Conservation (phyloP, 2,113 vertebrate genomes). For the Onychostruthus taczanowskii region DNA sequence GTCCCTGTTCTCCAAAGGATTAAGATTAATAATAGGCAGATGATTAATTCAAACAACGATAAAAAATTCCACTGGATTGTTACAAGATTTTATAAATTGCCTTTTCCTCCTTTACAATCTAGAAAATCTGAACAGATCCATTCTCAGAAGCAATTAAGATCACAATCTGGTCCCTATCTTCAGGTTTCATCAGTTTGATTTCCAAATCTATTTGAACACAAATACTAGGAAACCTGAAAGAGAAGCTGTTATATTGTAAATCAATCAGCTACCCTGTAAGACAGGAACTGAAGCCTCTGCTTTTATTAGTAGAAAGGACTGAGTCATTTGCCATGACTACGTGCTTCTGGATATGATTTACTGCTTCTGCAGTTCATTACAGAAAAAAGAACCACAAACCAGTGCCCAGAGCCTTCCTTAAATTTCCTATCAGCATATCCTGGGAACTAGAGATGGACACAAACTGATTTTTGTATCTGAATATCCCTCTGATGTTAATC, state of each 20-base stretch:
- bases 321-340: constrained; percentile 48
- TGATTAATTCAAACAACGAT: constrained; percentile 25
- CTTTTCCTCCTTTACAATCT: constrained; percentile 13
- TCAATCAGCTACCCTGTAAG: constrained; percentile 50
- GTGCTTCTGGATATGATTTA: constrained; percentile 33
- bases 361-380: not conserved
- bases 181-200: constrained; percentile 14
- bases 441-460: not conserved
- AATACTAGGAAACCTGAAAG: constrained; percentile 29
- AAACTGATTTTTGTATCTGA: not conserved
- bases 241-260: constrained; percentile 54
- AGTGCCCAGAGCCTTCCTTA: not conserved
- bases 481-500: not conserved
- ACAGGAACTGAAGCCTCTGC: constrained; percentile 28
- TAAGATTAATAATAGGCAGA: constrained; percentile 26
- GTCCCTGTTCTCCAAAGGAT: not conserved
- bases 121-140: constrained; percentile 13
- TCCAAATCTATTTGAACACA: constrained; percentile 51
- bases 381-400: not conserved
- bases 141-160: constrained; percentile 55
- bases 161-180: constrained; percentile 16
- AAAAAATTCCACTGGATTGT: constrained; percentile 28
- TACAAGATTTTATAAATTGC: constrained; percentile 31
- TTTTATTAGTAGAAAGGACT: constrained; percentile 50
- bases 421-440: not conserved